A percentile compares a stretch with the other conserved stretches of the same genome.
These are phyloP conservation scores for Adoxophyes honmai DNA, from an alignment of 1,140 invertebrate genomes.

Conservation along the genomic window DNA sequence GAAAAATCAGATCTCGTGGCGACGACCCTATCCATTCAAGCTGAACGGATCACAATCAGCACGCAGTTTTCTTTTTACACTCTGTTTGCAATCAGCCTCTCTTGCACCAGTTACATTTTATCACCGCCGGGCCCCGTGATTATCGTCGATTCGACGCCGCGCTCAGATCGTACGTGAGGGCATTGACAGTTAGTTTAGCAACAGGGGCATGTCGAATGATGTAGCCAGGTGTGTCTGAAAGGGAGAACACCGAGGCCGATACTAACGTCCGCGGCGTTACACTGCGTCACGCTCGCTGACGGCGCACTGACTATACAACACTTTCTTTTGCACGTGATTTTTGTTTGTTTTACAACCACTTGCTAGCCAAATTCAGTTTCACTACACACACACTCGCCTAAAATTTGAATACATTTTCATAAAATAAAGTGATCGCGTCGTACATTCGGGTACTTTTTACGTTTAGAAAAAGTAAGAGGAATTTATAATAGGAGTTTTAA, in stretches of 20 bases:
- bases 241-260: conserved; percentile 45
- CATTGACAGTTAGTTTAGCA: conserved; percentile 37
- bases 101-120: conserved; percentile 26
- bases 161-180: conserved; percentile 14
- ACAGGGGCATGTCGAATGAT: conserved; percentile 41
- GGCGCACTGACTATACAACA: conserved; percentile 41
- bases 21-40: conserved; percentile 70
- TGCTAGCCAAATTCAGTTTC: conserved; percentile 7
- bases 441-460: too few species aligned
- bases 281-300: conserved; percentile 51
- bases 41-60: conserved; percentile 58
- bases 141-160: neutral
- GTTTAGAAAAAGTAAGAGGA: too few species aligned
- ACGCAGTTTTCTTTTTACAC: conserved; percentile 63
- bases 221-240: conserved; percentile 55
- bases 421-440: too few species aligned
- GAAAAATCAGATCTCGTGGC: conserved; percentile 62
- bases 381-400: neutral
- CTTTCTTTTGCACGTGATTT: conserved; percentile 64
- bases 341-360: conserved; percentile 35
- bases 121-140: conserved; percentile 1
- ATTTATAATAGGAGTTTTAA: too few species aligned
- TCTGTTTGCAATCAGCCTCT: conserved; percentile 43
- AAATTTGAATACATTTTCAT: too few species aligned
- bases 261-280: conserved; percentile 45